phyloP scores from a whole-genome alignment of 2,113 vertebrate genomes.

The Agapornis roseicollis region DNA sequence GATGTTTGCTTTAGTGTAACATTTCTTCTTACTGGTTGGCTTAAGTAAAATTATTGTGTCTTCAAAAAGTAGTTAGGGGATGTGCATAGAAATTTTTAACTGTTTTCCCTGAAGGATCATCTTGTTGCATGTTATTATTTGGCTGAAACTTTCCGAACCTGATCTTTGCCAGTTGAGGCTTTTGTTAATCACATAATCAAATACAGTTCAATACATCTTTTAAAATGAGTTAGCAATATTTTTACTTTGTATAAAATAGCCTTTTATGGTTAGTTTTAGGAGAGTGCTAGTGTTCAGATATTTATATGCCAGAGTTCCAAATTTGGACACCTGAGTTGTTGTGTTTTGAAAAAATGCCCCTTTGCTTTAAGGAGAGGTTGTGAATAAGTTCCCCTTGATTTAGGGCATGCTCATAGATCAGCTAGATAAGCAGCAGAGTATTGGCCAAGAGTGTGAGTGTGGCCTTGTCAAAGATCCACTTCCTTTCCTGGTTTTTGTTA shows the following conservation, averaged over 20 bases:
- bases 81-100: background rate
- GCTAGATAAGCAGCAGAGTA: background rate
- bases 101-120: background rate
- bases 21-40: background rate
- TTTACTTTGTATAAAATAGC: background rate
- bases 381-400: background rate
- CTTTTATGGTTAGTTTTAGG: slow-evolving; percentile 18
- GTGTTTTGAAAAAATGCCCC: slow-evolving; percentile 11
- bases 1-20: background rate
- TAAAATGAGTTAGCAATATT: background rate
- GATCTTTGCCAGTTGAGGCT: background rate
- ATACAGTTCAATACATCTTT: background rate
- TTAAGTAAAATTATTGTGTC: background rate
- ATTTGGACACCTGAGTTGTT: slow-evolving; percentile 36
- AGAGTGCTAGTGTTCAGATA: background rate
- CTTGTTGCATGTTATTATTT: background rate
- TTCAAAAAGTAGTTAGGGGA: background rate
- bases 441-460: background rate
- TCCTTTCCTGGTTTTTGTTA: background rate
- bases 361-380: background rate
- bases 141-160: background rate
- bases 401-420: background rate
- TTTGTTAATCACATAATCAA: background rate
- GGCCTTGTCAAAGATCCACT: background rate
- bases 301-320: background rate